A percentile compares a stretch with the other conserved stretches of the same genome.
These are phyloP conservation scores for Cavia aperea DNA, from an alignment of 2,113 vertebrate genomes.

Conservation along the genomic window DNA sequence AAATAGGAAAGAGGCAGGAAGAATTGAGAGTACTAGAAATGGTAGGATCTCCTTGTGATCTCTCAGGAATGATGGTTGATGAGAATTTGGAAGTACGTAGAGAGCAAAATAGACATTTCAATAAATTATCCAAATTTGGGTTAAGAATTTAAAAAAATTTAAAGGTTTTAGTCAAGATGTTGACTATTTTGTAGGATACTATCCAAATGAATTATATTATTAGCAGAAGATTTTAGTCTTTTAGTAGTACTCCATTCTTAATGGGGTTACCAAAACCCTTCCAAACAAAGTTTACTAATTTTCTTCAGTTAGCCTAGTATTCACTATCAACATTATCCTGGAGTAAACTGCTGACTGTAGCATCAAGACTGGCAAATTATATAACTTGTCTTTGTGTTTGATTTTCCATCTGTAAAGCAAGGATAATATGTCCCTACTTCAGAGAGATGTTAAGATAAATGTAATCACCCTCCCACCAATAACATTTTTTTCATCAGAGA, in stretches of 20 bases:
- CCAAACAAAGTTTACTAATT: constrained; percentile 29
- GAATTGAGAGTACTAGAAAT: constrained; percentile 1
- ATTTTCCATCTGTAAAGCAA: constrained; percentile 45
- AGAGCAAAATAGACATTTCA: not conserved
- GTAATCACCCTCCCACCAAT: not conserved
- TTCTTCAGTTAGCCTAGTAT: constrained; percentile 2
- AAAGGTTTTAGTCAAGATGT: not conserved
- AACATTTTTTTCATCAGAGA: constrained; percentile 41
- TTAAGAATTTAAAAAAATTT: not conserved
- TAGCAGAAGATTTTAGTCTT: constrained; percentile 26
- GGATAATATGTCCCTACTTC: constrained; percentile 38
- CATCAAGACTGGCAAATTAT: not conserved
- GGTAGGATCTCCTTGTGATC: not conserved
- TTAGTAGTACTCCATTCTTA: not conserved
- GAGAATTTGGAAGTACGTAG: constrained; percentile 17
- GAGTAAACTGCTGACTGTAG: not conserved
- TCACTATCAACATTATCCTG: constrained; percentile 22
- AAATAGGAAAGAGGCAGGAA: not conserved
- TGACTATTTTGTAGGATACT: not conserved
- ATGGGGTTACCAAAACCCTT: not conserved
- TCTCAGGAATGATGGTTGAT: not conserved
- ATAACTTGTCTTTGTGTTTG: constrained; percentile 38
- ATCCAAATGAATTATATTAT: constrained; percentile 21
- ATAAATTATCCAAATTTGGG: constrained; percentile 20
- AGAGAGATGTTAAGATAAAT: constrained; percentile 40